Conservation (phyloP, 1,140 invertebrate species). For the Drosophila micromelanica region DNA sequence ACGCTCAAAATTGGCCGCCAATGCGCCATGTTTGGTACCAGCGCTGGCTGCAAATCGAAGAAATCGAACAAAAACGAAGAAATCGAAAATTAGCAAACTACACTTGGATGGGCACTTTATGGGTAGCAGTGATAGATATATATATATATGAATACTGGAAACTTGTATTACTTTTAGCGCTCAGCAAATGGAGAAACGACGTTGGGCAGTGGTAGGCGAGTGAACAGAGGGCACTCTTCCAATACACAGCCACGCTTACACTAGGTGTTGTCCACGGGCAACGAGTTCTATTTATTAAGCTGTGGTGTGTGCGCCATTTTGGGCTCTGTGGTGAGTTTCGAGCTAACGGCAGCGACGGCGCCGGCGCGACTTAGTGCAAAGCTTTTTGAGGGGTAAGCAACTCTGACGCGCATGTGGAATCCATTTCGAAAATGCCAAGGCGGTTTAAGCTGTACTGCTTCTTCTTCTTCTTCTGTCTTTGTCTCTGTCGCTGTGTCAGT, state of each 20-base stretch:
- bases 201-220: slow-evolving; percentile 52
- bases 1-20: slow-evolving; percentile 75
- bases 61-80: slow-evolving; percentile 37
- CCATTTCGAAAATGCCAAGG: slow-evolving; percentile 70
- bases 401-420: slow-evolving; percentile 50
- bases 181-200: slow-evolving; percentile 37
- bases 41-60: slow-evolving; percentile 59
- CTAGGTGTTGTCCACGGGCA: slow-evolving; percentile 83
- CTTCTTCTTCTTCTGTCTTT: slow-evolving; percentile 1
- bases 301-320: slow-evolving; percentile 67
- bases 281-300: slow-evolving; percentile 85
- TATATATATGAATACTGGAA: slow-evolving; percentile 8
- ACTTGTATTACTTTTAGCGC: slow-evolving; percentile 62
- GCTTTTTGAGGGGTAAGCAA: slow-evolving; percentile 59
- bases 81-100: slow-evolving; percentile 38
- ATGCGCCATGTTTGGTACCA: slow-evolving; percentile 73
- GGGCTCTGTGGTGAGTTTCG: slow-evolving; percentile 58
- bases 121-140: background rate
- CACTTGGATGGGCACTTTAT: slow-evolving; percentile 24
- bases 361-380: slow-evolving; percentile 40
- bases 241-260: slow-evolving; percentile 84
- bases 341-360: slow-evolving; percentile 45
- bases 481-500: slow-evolving; percentile 4
- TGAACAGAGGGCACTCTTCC: slow-evolving; percentile 76
- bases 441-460: slow-evolving; percentile 7